Evolutionary conservation across 2,888 invertebrate genomes (phyloP), one percentile per base, ranked within the genome.

Genomic region (Cantharis lateralis): DNA sequence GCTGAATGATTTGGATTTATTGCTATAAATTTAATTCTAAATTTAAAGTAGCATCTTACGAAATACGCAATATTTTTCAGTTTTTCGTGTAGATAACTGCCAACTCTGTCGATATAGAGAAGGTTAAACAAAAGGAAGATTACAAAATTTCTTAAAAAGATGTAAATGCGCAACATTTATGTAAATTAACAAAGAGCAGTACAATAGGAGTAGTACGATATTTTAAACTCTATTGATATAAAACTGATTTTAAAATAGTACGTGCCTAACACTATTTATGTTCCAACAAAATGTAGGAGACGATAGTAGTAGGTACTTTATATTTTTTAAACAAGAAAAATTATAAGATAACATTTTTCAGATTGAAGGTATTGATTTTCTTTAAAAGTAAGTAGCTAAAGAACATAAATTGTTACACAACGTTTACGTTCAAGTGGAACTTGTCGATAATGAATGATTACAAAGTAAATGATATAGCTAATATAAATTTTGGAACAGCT

Each of bases 401-500:
- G 70, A 75, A 71, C 74, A 71, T 71, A 75, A 71, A 75, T 75
- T 75, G 75, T 75, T 71, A 18, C 18, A 72, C 70, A 75, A 61
- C 74, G 72, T 72, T 75, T 76, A 74, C 80, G 71, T 73, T 80
- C 79, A 79, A 78, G 78, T 77, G 79, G 78, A 81, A 81, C 78
- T 73, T 74, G 78, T 79, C 80, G 80, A 81, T 81, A 81, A 81
- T 81, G 81, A 80, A 79, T 76, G 77, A 76, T 70, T 74, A 78
- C 76, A 78, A 76, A 72, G 72, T 72, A 61, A 71, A 62, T 75
- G 75, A 74, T 72, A 64, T 48, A 48, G 1, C 48, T 48, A 48
- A 48, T 48, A 48, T 48, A 48, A 48, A 48, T 48, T 48, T 48
- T 48, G 9, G n/a, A 48, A n/a, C 48, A 48, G n/a, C n/a, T 13